Percentiles rank a stretch among this genome's conserved stretches.
Conservation (phyloP, 2,888 invertebrate genomes). For the Microctonus hyperodae region DNA sequence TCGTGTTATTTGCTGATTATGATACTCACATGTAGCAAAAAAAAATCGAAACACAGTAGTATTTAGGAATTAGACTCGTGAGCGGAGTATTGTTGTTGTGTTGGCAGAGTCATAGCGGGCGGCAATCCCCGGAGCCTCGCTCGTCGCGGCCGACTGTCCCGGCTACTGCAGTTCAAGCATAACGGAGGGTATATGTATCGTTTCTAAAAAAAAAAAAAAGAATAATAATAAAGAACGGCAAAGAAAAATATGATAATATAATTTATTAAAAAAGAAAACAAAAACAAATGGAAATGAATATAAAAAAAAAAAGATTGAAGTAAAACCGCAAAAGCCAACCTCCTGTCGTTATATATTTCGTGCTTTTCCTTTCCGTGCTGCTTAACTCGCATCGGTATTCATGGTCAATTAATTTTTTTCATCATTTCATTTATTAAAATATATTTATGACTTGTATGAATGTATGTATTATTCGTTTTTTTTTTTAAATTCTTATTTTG, state of each 20-base stretch:
- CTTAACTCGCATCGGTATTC: constrained; percentile 40
- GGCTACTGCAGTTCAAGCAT: constrained; percentile 88
- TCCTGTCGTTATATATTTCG: constrained; percentile 40
- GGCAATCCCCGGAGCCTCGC: constrained; percentile 81
- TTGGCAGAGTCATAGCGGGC: constrained; percentile 69
- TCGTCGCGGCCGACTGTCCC: constrained; percentile 88
- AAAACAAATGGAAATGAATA: constrained; percentile 33
- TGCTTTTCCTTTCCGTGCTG: constrained; percentile 40
- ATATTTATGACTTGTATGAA: not conserved
- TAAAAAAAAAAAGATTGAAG: constrained; percentile 30
- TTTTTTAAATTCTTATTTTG: not conserved
- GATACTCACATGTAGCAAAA: not conserved
- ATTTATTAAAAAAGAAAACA: constrained; percentile 33
- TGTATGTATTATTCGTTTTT: not conserved
- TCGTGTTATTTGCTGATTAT: not conserved
- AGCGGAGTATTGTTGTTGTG: constrained; percentile 62
- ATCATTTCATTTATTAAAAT: constrained; percentile 3
- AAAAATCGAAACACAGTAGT: constrained; percentile 19
- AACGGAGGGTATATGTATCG: constrained; percentile 83
- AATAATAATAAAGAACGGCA: constrained; percentile 35
- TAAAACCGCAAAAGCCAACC: constrained; percentile 42
- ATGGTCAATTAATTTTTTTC: constrained; percentile 34
- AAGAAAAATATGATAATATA: constrained; percentile 37
- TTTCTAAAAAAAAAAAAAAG: constrained; percentile 51
- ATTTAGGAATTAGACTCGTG: constrained; percentile 61